A percentile compares a stretch with the other conserved stretches of the same genome.
Conservation (phyloP, 2,888 invertebrate species). For the Harpagoxenus sublaevis region DNA sequence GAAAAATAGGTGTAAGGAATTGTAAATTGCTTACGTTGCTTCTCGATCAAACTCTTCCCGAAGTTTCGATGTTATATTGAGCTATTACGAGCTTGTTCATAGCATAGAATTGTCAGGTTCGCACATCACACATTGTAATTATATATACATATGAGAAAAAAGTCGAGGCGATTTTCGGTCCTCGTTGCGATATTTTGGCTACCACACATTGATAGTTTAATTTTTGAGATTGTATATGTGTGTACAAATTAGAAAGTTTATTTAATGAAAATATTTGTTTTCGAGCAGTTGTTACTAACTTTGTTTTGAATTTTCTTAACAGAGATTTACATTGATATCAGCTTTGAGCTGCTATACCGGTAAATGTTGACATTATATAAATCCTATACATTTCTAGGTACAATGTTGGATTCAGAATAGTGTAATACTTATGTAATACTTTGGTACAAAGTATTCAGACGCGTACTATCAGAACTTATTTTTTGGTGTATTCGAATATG, state of each 20-base stretch:
- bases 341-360: conserved; percentile 63
- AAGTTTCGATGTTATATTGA: conserved; percentile 62
- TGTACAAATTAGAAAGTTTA: conserved; percentile 70
- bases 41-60: conserved; percentile 64
- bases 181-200: conserved; percentile 73
- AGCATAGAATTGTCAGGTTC: conserved; percentile 65
- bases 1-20: conserved; percentile 55
- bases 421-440: conserved; percentile 20
- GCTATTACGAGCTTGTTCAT: conserved; percentile 60
- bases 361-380: conserved; percentile 73
- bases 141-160: conserved; percentile 53
- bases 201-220: conserved; percentile 45
- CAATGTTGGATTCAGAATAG: conserved; percentile 58
- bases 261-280: conserved; percentile 72
- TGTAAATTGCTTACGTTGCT: conserved; percentile 71
- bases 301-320: conserved; percentile 69
- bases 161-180: conserved; percentile 57
- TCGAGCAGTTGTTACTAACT: conserved; percentile 70
- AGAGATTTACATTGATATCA: conserved; percentile 71
- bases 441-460: conserved; percentile 51
- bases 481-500: conserved; percentile 4
- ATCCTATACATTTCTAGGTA: conserved; percentile 63
- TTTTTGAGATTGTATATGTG: conserved; percentile 53
- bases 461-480: conserved; percentile 58
- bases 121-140: conserved; percentile 56